Conservation (phyloP, 1,140 invertebrate species). For the Heliothis virescens region DNA sequence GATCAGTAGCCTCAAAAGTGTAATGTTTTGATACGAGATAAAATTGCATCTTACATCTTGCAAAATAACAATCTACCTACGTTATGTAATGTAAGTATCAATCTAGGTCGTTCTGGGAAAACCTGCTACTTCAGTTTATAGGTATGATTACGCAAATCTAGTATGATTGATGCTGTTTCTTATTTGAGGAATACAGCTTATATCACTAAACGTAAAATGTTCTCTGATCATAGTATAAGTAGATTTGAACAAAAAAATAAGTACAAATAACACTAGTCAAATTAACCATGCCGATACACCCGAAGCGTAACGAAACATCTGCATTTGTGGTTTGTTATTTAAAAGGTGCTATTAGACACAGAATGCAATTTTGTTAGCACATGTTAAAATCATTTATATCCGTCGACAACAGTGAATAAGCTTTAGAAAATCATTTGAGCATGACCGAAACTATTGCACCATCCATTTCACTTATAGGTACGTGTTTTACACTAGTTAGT, state of each 20-base stretch:
- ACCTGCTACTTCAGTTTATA: background rate
- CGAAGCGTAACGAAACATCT: conserved; percentile 9
- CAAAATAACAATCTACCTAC: background rate
- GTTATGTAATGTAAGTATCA: background rate
- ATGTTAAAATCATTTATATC: background rate
- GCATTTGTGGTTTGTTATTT: background rate
- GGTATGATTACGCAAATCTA: background rate
- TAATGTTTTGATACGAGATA: conserved; percentile 27
- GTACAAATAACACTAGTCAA: too few species aligned
- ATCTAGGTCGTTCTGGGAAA: background rate
- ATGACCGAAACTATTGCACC: background rate
- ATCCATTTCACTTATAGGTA: too few species aligned
- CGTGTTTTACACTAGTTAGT: too few species aligned
- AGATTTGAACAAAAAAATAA: too few species aligned
- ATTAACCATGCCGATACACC: conserved; percentile 20
- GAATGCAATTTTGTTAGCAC: background rate
- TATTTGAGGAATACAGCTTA: background rate
- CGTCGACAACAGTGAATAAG: background rate
- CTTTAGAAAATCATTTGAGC: background rate
- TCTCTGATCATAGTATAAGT: too few species aligned
- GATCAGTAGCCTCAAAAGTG: background rate
- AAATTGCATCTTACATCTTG: conserved; percentile 4
- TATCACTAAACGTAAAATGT: background rate
- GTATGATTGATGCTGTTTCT: background rate
- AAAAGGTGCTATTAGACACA: conserved; percentile 2